These are phyloP conservation scores for Proisotoma minuta DNA, from an alignment of 2,888 invertebrate genomes.

Conservation along the genomic window DNA sequence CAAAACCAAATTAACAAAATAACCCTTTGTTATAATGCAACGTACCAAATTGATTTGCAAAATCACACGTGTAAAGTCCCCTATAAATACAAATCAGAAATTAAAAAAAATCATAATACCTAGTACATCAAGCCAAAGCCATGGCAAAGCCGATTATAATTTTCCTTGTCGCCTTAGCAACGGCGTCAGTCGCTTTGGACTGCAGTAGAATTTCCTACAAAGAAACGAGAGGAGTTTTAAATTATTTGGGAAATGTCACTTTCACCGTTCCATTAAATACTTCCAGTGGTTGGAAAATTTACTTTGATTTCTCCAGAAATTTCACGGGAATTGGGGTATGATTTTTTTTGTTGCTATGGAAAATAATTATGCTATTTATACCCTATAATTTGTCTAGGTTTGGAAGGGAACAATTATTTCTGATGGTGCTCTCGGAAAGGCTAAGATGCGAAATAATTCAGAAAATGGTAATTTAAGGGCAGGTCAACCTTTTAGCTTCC, in stretches of 20 bases:
- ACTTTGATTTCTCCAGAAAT: constrained; percentile 19
- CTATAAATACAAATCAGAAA: no score
- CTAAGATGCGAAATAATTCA: constrained; percentile 17
- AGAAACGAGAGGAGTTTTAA: constrained; percentile 26
- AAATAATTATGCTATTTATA: no score
- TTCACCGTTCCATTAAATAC: constrained; percentile 26
- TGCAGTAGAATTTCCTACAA: constrained; percentile 22
- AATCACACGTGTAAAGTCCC: no score
- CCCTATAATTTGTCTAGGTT: constrained; percentile 16
- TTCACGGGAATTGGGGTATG: constrained; percentile 37
- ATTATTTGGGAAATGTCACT: constrained; percentile 27
- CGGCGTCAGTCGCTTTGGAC: constrained; percentile 7
- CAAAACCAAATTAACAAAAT: no score
- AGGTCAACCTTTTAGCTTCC: constrained; percentile 2
- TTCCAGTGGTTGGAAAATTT: constrained; percentile 23
- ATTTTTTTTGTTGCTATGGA: neutral
- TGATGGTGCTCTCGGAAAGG: constrained; percentile 14
- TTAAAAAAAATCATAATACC: no score
- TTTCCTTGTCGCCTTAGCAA: neutral
- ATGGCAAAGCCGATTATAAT: no score
- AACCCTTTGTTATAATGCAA: no score
- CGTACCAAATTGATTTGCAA: no score
- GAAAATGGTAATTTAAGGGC: constrained; percentile 7
- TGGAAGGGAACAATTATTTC: constrained; percentile 21
- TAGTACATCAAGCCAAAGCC: no score